These are phyloP conservation scores for Eumeta japonica DNA, from an alignment of 1,140 invertebrate genomes.

Conservation along the genomic window DNA sequence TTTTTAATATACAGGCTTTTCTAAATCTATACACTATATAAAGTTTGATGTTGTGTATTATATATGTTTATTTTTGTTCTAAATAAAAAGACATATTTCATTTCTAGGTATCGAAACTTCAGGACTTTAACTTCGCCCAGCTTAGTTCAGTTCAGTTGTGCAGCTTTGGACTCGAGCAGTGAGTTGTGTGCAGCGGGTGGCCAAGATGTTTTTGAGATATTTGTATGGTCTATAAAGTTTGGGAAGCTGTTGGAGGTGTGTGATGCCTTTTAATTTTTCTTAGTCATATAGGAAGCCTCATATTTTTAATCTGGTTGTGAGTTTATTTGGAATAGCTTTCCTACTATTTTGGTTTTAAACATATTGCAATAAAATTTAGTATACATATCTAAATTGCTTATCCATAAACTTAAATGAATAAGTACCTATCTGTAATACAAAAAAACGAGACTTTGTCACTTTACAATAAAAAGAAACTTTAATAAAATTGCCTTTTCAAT, in stretches of 20 bases:
- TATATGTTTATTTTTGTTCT: neutral
- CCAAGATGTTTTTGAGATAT: slow-evolving; percentile 92
- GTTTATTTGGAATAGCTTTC: too few species aligned
- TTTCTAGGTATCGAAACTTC: slow-evolving; percentile 94
- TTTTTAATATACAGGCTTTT: too few species aligned
- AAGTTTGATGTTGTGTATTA: too few species aligned
- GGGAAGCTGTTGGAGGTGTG: slow-evolving; percentile 84
- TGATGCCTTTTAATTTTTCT: too few species aligned
- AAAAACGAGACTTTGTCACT: neutral
- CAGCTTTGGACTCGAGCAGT: slow-evolving; percentile 83
- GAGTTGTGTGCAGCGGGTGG: slow-evolving; percentile 92
- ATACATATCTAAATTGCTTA: too few species aligned
- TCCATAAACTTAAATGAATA: neutral
- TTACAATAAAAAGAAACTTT: slow-evolving; percentile 1
- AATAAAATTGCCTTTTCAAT: neutral
- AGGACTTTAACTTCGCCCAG: slow-evolving; percentile 88
- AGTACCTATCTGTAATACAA: neutral
- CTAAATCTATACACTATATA: too few species aligned
- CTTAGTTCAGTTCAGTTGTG: slow-evolving; percentile 89
- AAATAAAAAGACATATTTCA: too few species aligned
- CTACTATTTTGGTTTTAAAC: slow-evolving; percentile 2
- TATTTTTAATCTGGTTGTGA: too few species aligned
- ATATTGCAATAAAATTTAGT: too few species aligned
- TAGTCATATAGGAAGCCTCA: too few species aligned
- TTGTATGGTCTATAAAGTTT: slow-evolving; percentile 91